phyloP scores from a whole-genome alignment of 2,113 vertebrate species.

The Sebastes schlegelii region DNA sequence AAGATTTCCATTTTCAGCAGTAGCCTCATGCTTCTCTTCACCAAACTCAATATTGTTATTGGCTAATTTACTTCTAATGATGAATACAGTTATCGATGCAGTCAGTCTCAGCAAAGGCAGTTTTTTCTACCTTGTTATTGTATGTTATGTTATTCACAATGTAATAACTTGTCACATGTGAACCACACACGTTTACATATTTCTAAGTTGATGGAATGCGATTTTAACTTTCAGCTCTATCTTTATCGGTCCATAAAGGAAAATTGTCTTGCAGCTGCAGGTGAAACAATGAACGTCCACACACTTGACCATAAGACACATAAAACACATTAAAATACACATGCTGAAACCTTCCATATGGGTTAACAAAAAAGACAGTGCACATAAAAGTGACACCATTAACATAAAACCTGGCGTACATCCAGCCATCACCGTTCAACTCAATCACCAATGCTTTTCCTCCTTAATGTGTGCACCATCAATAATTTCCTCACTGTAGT shows the following conservation, averaged over 20 bases:
- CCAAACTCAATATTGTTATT: slow-evolving; percentile 1
- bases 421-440: not conserved
- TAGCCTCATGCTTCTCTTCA: not conserved
- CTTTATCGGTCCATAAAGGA: not conserved
- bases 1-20: not conserved
- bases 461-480: slow-evolving; percentile 1
- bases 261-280: slow-evolving; percentile 10
- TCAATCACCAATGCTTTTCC: not conserved
- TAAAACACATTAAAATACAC: slow-evolving; percentile 37
- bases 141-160: not conserved
- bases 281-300: slow-evolving; percentile 7
- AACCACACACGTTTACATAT: not conserved
- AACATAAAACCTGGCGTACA: slow-evolving; percentile 19
- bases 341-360: slow-evolving; percentile 7
- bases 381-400: slow-evolving; percentile 13
- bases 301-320: slow-evolving; percentile 12
- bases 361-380: slow-evolving; percentile 38
- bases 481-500: not conserved
- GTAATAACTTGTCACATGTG: not conserved
- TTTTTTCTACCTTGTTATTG: not conserved
- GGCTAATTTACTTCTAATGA: not conserved
- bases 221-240: slow-evolving; percentile 2
- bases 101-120: not conserved
- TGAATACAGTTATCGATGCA: not conserved
- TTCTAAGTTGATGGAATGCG: not conserved